Percentiles rank a stretch among this genome's conserved stretches.
Evolutionary conservation across 2,113 vertebrate genomes (phyloP).

Genomic region (Daubentonia madagascariensis): DNA sequence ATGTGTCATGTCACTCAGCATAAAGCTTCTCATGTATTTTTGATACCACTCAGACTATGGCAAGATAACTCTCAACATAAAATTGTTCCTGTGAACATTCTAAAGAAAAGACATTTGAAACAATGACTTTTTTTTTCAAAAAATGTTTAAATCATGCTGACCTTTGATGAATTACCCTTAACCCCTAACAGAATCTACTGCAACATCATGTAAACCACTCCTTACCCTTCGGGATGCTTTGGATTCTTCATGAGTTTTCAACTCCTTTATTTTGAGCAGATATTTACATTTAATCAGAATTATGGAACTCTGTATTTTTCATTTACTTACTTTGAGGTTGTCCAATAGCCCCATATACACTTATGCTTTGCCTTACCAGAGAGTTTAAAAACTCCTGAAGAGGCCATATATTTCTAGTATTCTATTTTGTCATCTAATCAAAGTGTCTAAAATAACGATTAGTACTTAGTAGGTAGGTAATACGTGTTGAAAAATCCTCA

Average conservation of each 20-base stretch:
- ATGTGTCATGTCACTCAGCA: constrained; percentile 65
- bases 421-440: neutral
- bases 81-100: constrained; percentile 48
- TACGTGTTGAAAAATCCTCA: neutral
- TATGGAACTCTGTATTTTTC: neutral
- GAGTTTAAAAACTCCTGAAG: neutral
- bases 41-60: constrained; percentile 57
- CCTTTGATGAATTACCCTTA: neutral
- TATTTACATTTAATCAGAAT: neutral
- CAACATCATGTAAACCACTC: neutral
- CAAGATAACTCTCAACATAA: constrained; percentile 48
- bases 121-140: neutral
- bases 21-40: constrained; percentile 75
- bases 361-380: neutral
- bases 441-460: neutral
- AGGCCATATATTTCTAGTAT: neutral
- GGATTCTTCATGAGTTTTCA: neutral
- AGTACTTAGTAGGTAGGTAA: neutral
- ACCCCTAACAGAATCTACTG: neutral
- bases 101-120: neutral
- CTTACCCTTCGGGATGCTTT: neutral
- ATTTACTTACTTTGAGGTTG: neutral
- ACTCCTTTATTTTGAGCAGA: neutral
- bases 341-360: neutral
- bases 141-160: neutral